These are phyloP conservation scores for Raphicerus campestris DNA, from an alignment of 2,113 vertebrate species.

Conservation along the genomic window DNA sequence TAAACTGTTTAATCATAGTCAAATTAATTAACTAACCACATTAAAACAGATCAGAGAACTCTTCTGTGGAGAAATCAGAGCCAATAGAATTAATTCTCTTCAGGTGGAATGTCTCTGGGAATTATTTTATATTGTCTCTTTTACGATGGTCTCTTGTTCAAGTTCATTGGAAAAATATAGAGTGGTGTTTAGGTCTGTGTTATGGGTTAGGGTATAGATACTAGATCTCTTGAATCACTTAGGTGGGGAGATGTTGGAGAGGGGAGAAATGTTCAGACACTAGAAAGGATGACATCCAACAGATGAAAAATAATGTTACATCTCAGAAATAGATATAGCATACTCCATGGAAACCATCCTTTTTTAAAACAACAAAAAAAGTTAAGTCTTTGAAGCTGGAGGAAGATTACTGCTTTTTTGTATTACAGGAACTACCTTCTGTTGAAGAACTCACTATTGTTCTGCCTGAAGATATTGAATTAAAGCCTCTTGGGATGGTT, in stretches of 20 bases:
- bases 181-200: not conserved
- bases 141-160: not conserved
- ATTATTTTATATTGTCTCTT: not conserved
- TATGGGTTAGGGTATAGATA: not conserved
- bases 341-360: not conserved
- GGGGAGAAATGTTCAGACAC: not conserved
- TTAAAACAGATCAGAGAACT: not conserved
- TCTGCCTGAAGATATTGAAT: slow-evolving; percentile 86
- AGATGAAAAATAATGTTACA: not conserved
- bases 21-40: not conserved
- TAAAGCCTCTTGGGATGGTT: slow-evolving; percentile 87
- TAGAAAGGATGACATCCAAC: not conserved
- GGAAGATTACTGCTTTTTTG: slow-evolving; percentile 35
- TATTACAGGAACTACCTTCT: slow-evolving; percentile 86
- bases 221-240: not conserved
- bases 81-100: not conserved
- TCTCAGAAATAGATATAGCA: not conserved
- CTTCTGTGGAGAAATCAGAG: not conserved
- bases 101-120: not conserved
- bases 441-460: slow-evolving; percentile 85
- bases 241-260: not conserved
- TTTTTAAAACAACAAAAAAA: not conserved
- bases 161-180: not conserved
- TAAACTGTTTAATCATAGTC: not conserved
- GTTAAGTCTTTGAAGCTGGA: not conserved